These are phyloP conservation scores for Trachelus troglodyta DNA, from an alignment of 2,888 invertebrate species.

Conservation along the genomic window DNA sequence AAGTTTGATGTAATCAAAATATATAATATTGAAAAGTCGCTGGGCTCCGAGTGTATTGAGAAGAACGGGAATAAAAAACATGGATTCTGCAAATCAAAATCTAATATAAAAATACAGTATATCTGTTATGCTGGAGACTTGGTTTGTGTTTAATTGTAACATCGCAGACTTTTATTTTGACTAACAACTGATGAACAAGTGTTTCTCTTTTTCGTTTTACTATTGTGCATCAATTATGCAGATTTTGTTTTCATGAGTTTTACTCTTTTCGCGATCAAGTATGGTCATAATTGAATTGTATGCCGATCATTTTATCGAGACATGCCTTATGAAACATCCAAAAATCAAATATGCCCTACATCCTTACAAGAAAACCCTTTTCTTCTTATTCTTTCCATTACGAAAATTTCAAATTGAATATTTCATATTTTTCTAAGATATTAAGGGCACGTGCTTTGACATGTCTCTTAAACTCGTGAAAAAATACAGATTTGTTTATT, in stretches of 20 bases:
- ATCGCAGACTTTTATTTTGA: conserved; percentile 44
- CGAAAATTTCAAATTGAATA: neutral
- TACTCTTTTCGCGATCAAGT: neutral
- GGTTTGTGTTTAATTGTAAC: conserved; percentile 33
- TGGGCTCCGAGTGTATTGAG: neutral
- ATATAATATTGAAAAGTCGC: neutral
- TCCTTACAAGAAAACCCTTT: neutral
- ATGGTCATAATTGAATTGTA: neutral
- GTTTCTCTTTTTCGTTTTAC: neutral
- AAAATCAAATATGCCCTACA: neutral
- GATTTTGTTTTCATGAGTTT: neutral
- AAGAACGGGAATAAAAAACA: neutral
- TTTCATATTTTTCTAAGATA: neutral
- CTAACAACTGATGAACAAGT: conserved; percentile 49
- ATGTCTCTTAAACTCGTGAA: neutral
- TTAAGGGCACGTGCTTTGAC: neutral
- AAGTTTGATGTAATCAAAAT: neutral
- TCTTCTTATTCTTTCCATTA: neutral
- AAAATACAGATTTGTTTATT: neutral
- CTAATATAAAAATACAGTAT: conserved; percentile 41
- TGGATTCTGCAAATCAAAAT: neutral
- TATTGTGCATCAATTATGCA: neutral
- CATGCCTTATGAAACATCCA: conserved; percentile 1
- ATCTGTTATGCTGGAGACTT: conserved; percentile 11
- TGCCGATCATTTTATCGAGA: neutral